phyloP scores from a whole-genome alignment of 2,113 vertebrate genomes.

The Hipposideros armiger region DNA sequence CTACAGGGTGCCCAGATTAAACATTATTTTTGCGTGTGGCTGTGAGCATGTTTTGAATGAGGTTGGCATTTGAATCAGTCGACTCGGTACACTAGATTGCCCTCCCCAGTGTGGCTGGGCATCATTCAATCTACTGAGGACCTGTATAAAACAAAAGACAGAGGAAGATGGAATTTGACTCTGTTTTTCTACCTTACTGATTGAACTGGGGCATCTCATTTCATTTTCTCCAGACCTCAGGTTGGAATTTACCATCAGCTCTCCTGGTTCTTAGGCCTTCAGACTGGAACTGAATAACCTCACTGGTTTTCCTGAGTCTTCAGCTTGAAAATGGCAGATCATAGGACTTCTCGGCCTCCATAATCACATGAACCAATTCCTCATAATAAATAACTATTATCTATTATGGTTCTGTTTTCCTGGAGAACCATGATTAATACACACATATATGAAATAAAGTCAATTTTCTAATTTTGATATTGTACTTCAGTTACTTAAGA shows the following conservation, averaged over 20 bases:
- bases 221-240: not conserved
- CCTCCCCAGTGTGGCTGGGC: not conserved
- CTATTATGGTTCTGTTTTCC: not conserved
- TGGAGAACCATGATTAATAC: not conserved
- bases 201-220: not conserved
- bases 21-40: not conserved
- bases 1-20: not conserved
- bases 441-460: not conserved
- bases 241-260: not conserved
- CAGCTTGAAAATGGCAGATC: not conserved
- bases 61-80: not conserved
- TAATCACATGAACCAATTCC: not conserved
- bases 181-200: not conserved
- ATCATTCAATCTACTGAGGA: not conserved
- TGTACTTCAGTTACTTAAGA: not conserved
- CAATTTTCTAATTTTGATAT: not conserved
- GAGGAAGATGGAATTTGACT: not conserved
- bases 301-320: not conserved
- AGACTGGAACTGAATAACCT: not conserved
- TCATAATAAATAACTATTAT: conserved; percentile 9
- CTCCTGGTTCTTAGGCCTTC: not conserved
- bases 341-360: not conserved
- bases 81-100: not conserved
- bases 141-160: not conserved
- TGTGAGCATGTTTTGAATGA: not conserved